Percentiles rank a stretch among this genome's conserved stretches.
Conservation (phyloP, 1,140 invertebrate genomes). For the Globodera ellingtonae region DNA sequence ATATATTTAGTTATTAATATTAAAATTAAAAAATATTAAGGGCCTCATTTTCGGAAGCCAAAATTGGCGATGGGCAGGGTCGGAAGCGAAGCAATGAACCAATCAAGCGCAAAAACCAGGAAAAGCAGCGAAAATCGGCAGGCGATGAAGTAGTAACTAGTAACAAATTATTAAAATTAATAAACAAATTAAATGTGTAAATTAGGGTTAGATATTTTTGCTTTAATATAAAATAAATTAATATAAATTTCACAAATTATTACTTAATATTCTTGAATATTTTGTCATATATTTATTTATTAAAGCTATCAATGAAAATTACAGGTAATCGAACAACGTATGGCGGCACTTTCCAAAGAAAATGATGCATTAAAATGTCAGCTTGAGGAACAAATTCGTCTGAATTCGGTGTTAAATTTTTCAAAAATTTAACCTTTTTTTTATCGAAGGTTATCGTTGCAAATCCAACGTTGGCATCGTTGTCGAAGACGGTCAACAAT, state of each 20-base stretch:
- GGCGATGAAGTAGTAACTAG: not conserved
- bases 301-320: not conserved
- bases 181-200: not conserved
- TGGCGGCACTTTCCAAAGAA: slow-evolving; percentile 14
- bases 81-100: slow-evolving; percentile 17
- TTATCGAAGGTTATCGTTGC: slow-evolving; percentile 22
- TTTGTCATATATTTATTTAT: not conserved
- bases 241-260: too few species aligned
- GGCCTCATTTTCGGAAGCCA: not conserved
- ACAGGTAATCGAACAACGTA: slow-evolving; percentile 6
- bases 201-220: too few species aligned
- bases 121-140: slow-evolving; percentile 18
- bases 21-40: not conserved
- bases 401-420: slow-evolving; percentile 21
- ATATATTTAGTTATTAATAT: not conserved
- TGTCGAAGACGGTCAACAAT: not conserved
- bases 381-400: slow-evolving; percentile 20
- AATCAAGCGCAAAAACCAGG: slow-evolving; percentile 11
- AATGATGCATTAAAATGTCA: slow-evolving; percentile 13
- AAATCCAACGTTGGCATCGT: slow-evolving; percentile 9
- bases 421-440: not conserved
- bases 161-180: not conserved
- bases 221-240: too few species aligned
- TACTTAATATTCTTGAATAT: too few species aligned
- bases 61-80: not conserved